A percentile compares a stretch with the other conserved stretches of the same genome.
Evolutionary conservation across 2,888 invertebrate species (phyloP).

Genomic region (Lasioglossum leucozonium): DNA sequence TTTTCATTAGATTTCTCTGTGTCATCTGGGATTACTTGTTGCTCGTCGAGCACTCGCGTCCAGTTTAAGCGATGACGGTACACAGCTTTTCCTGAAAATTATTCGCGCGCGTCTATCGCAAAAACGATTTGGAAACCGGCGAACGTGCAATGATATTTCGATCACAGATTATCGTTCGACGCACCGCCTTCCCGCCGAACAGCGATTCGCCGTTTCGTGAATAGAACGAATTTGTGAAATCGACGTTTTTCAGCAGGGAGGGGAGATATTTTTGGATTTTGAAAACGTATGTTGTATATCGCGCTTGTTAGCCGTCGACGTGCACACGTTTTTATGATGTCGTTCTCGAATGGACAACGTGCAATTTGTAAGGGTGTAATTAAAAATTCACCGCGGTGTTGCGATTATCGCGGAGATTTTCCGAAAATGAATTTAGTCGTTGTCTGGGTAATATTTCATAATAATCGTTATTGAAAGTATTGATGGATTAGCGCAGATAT

Average conservation of each 20-base stretch:
- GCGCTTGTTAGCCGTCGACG: background rate
- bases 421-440: background rate
- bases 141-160: background rate
- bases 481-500: background rate
- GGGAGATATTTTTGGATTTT: background rate
- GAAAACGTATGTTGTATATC: background rate
- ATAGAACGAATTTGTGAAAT: background rate
- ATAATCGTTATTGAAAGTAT: background rate
- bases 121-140: background rate
- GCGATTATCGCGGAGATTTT: background rate
- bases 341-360: background rate
- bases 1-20: slow-evolving; percentile 24
- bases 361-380: background rate
- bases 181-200: background rate
- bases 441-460: background rate
- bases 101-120: background rate
- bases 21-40: background rate
- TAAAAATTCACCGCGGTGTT: background rate
- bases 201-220: background rate
- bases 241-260: background rate
- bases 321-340: background rate
- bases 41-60: background rate
- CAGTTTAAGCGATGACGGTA: slow-evolving; percentile 13
- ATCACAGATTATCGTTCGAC: background rate
- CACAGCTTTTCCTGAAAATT: background rate